Evolutionary conservation across 2,113 vertebrate species (phyloP).

Genomic region (Trematomus loennbergii): DNA sequence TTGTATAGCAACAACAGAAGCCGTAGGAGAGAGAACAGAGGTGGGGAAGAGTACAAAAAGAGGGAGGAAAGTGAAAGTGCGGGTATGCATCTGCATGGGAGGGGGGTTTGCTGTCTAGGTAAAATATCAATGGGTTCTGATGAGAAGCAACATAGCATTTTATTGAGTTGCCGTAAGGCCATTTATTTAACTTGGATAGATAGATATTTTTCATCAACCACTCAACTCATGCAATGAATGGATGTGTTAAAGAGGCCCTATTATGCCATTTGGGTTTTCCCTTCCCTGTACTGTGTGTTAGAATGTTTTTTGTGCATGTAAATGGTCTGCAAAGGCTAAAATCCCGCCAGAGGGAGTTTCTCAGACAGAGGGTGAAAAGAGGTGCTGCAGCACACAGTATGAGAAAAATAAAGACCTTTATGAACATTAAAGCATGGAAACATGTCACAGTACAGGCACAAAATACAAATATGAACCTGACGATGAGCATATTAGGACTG

Average conservation of each 20-base stretch:
- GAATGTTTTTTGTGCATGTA: no score
- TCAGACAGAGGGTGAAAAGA: no score
- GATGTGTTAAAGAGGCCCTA: not conserved
- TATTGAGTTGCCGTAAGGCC: not conserved
- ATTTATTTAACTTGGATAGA: not conserved
- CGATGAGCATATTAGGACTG: no score
- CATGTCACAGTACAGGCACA: no score
- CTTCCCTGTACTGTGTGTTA: no score
- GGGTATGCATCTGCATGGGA: not conserved
- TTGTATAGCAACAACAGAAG: constrained; percentile 36
- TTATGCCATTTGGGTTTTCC: no score
- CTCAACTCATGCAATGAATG: not conserved
- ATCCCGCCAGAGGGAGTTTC: no score
- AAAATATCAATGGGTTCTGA: constrained; percentile 12
- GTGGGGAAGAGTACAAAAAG: constrained; percentile 43
- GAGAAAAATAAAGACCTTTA: no score
- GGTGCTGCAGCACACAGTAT: no score
- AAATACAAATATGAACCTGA: no score
- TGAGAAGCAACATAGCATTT: not conserved
- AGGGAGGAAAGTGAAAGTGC: constrained; percentile 33
- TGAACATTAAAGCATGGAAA: no score
- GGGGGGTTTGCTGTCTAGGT: not conserved
- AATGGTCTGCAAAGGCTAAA: no score
- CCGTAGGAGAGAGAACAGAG: constrained; percentile 23
- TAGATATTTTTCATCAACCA: not conserved